phyloP scores from a whole-genome alignment of 2,888 invertebrate species.

The Synergus umbraculus region DNA sequence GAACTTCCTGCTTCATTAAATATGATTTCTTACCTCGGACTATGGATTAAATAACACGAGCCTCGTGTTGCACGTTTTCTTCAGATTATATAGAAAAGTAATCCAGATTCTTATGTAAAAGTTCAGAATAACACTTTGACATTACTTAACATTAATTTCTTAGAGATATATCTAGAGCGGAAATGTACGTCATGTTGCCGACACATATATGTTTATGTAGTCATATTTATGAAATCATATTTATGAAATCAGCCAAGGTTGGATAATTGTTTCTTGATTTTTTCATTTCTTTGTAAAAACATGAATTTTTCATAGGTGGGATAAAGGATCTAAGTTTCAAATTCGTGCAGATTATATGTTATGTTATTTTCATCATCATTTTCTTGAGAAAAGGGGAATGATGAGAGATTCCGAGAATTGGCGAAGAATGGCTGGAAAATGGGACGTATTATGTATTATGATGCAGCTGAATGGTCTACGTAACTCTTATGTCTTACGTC shows the following conservation, averaged over 20 bases:
- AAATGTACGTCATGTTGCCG: not conserved
- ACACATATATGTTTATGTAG: not conserved
- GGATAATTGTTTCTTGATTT: not conserved
- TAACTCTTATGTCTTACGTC: slow-evolving; percentile 35
- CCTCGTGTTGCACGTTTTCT: slow-evolving; percentile 11
- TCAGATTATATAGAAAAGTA: slow-evolving; percentile 12
- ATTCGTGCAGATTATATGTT: no score
- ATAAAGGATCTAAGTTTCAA: not conserved
- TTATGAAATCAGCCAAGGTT: not conserved
- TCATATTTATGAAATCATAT: not conserved
- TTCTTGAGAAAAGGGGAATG: not conserved
- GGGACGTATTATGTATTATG: slow-evolving; percentile 25
- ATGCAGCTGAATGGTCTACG: slow-evolving; percentile 12
- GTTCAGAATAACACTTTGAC: not conserved
- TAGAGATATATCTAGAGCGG: slow-evolving; percentile 24
- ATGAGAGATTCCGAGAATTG: not conserved
- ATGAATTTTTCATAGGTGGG: not conserved
- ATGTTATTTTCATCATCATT: not conserved
- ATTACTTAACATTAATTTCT: not conserved
- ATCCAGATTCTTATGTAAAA: not conserved
- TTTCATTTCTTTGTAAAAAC: slow-evolving; percentile 6
- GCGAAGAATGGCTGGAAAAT: not conserved
- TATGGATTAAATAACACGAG: slow-evolving; percentile 58
- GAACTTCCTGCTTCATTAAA: slow-evolving; percentile 66
- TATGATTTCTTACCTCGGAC: slow-evolving; percentile 60